Conservation (phyloP, 2,797 vertebrate species). For the Apogon hyalosoma region DNA sequence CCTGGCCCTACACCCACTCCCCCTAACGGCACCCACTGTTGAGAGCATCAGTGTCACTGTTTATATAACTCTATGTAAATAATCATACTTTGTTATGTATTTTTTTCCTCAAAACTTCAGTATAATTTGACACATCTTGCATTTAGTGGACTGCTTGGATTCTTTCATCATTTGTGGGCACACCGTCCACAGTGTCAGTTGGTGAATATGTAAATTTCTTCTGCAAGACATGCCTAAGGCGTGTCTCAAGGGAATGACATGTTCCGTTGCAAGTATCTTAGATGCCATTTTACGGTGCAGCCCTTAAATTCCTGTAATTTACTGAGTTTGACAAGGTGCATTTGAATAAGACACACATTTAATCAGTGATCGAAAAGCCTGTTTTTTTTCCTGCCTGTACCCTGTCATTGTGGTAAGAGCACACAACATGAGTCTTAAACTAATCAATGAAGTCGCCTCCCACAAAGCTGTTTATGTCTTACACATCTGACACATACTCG, state of each 20-base stretch:
- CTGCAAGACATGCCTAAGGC: slow-evolving; percentile 9
- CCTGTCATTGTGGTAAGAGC: slow-evolving; percentile 46
- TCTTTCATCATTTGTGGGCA: slow-evolving; percentile 32
- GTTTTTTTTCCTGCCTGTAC: slow-evolving; percentile 29
- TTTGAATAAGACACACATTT: slow-evolving; percentile 55
- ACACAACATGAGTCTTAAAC: slow-evolving; percentile 31
- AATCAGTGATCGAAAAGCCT: slow-evolving; percentile 38
- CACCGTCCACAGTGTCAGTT: slow-evolving; percentile 7
- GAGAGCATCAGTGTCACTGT: no score
- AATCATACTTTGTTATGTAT: neutral
- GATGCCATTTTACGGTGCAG: slow-evolving; percentile 31
- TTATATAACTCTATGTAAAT: neutral
- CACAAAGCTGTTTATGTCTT: slow-evolving; percentile 63
- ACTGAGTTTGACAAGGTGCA: slow-evolving; percentile 41
- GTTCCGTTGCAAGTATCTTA: slow-evolving; percentile 17
- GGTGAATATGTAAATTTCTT: slow-evolving; percentile 9
- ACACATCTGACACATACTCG: slow-evolving; percentile 72
- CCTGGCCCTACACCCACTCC: no score
- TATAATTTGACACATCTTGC: slow-evolving; percentile 22
- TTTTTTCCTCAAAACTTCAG: slow-evolving; percentile 10
- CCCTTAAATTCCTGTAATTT: slow-evolving; percentile 38
- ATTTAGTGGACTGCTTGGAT: slow-evolving; percentile 41
- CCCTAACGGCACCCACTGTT: no score
- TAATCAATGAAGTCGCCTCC: slow-evolving; percentile 71
- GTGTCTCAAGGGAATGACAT: neutral